A percentile compares a stretch with the other conserved stretches of the same genome.
These are phyloP conservation scores for Gopherus flavomarginatus DNA, from an alignment of 2,113 vertebrate genomes.

Conservation along the genomic window DNA sequence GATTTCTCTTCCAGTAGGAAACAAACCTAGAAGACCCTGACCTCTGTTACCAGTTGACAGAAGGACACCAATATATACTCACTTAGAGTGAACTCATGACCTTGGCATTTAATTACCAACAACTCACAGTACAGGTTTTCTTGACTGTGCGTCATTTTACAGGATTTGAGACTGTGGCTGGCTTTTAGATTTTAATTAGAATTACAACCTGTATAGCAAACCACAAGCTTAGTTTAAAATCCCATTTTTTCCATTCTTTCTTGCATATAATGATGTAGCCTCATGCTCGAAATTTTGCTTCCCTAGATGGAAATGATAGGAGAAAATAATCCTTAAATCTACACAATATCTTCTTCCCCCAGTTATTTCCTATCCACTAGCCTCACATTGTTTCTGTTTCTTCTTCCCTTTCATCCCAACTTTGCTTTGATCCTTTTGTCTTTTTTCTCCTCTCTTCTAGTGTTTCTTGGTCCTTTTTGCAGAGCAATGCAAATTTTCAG, in stretches of 20 bases:
- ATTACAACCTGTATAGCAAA: background rate
- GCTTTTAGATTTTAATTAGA: background rate
- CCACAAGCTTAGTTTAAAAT: background rate
- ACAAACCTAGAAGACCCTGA: background rate
- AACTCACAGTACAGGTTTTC: background rate
- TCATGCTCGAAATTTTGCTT: background rate
- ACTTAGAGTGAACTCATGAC: background rate
- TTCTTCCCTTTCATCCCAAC: slow-evolving; percentile 39
- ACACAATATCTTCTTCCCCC: background rate
- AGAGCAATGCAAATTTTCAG: slow-evolving; percentile 70
- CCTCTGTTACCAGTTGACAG: background rate
- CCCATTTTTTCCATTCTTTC: background rate
- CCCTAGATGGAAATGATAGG: background rate
- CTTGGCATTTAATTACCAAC: background rate
- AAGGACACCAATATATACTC: background rate
- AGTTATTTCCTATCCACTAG: background rate
- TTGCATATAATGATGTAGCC: background rate
- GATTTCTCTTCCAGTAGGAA: too few species aligned
- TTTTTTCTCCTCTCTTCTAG: slow-evolving; percentile 42
- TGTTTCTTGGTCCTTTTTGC: slow-evolving; percentile 64
- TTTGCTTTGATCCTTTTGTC: slow-evolving; percentile 57
- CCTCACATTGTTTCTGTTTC: slow-evolving; percentile 42
- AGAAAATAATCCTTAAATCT: background rate
- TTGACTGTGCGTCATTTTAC: background rate
- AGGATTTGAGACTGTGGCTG: background rate